Conservation (phyloP, 2,113 vertebrate genomes). For the Callithrix jacchus region DNA sequence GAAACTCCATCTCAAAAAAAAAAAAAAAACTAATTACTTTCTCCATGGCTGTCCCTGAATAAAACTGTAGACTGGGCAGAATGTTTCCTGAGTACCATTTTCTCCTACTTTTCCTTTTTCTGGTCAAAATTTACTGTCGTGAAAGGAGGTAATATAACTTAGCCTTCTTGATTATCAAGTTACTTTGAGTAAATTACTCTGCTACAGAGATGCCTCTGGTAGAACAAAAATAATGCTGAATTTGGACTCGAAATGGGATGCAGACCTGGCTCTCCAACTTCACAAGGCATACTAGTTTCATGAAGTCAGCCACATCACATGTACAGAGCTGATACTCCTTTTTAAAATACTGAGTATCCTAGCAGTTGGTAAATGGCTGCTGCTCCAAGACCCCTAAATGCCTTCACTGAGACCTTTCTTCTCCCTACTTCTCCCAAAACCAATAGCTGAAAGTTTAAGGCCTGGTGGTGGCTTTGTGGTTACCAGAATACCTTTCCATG, state of each 20-base stretch:
- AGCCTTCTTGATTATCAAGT: background rate
- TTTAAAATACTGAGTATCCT: background rate
- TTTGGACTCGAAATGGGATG: background rate
- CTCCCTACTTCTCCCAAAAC: background rate
- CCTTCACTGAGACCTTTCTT: background rate
- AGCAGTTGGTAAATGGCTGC: background rate
- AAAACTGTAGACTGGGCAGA: background rate
- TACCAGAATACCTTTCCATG: background rate
- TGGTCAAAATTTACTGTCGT: background rate
- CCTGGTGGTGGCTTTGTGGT: background rate
- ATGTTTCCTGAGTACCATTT: background rate
- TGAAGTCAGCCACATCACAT: background rate
- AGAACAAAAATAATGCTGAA: background rate
- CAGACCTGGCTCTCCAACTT: background rate
- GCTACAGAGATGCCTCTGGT: background rate
- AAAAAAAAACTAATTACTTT: background rate
- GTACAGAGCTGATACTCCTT: background rate
- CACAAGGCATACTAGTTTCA: background rate
- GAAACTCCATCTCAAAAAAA: too few relatives aligned
- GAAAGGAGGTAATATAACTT: background rate
- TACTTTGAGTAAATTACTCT: background rate
- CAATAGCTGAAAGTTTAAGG: background rate
- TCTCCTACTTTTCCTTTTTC: background rate
- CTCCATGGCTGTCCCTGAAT: background rate
- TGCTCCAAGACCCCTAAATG: background rate